Conservation (phyloP, 2,113 vertebrate species). For the Loxodonta africana region DNA sequence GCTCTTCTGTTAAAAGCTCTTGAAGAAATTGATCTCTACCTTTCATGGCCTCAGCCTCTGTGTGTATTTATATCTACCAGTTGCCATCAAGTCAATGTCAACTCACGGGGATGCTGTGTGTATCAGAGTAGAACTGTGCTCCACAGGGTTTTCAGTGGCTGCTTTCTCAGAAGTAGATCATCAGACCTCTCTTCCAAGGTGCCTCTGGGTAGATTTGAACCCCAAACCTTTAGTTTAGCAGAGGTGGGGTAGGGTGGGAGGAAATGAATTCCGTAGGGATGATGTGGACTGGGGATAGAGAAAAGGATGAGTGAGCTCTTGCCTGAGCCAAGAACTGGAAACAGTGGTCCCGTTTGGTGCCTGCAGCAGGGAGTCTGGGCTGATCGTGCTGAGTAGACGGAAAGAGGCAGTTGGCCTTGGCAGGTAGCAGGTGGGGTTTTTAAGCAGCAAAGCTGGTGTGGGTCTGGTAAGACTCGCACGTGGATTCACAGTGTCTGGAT, state of each 20-base stretch:
- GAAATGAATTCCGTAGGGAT: background rate
- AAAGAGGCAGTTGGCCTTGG: background rate
- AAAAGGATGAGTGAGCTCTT: background rate
- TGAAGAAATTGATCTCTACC: background rate
- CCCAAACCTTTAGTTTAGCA: background rate
- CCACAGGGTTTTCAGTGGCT: background rate
- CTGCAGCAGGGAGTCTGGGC: background rate
- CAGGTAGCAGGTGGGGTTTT: background rate
- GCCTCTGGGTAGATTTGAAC: background rate
- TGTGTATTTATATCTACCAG: background rate
- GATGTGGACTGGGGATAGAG: background rate
- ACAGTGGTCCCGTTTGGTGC: background rate
- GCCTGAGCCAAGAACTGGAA: background rate
- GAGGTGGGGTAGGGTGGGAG: background rate
- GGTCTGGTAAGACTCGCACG: background rate
- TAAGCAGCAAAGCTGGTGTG: slow-evolving; percentile 19
- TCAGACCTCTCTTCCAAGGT: background rate
- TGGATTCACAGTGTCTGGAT: background rate
- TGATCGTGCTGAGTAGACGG: background rate
- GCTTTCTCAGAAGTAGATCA: background rate
- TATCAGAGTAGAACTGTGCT: background rate
- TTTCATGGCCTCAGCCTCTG: background rate
- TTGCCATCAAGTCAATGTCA: background rate
- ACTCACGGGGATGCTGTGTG: background rate
- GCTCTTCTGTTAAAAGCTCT: slow-evolving; percentile 13